Percentiles rank a stretch among this genome's conserved stretches.
Conservation (phyloP, 2,797 vertebrate species). For the Poecilia picta region DNA sequence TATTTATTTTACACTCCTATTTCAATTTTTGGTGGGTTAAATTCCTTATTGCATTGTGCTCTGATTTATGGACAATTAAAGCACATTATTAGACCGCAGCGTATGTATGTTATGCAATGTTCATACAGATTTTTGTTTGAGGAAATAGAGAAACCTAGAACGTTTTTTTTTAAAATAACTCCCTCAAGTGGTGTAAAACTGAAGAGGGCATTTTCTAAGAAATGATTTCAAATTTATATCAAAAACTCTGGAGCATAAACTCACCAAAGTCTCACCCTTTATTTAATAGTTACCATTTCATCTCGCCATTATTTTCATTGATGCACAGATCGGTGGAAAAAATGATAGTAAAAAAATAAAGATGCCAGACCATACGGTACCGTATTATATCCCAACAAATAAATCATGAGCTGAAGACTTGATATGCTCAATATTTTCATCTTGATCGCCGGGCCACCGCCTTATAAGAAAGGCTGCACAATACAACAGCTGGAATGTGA, state of each 20-base stretch:
- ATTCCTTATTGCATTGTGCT: not conserved
- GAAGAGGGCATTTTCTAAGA: not conserved
- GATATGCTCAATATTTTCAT: constrained; percentile 60
- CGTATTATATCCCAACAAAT: constrained; percentile 36
- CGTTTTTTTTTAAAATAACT: not conserved
- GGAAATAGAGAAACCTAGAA: not conserved
- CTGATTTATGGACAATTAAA: not conserved
- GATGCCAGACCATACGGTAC: constrained; percentile 16
- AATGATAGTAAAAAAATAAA: not conserved
- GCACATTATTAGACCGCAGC: not conserved
- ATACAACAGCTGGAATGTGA: constrained; percentile 34
- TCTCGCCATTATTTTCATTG: not conserved
- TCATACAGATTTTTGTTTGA: not conserved
- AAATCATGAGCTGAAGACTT: constrained; percentile 21
- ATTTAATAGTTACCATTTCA: not conserved
- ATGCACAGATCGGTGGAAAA: not conserved
- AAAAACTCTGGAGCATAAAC: not conserved
- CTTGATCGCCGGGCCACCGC: constrained; percentile 38
- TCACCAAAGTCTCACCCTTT: constrained; percentile 2
- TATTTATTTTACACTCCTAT: not conserved
- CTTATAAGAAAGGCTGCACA: constrained; percentile 42
- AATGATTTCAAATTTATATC: not conserved
- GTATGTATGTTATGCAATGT: not conserved
- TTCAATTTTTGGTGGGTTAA: not conserved
- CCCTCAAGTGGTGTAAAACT: not conserved